These are phyloP conservation scores for Platysteira castanea DNA, from an alignment of 2,113 vertebrate species.

Conservation along the genomic window DNA sequence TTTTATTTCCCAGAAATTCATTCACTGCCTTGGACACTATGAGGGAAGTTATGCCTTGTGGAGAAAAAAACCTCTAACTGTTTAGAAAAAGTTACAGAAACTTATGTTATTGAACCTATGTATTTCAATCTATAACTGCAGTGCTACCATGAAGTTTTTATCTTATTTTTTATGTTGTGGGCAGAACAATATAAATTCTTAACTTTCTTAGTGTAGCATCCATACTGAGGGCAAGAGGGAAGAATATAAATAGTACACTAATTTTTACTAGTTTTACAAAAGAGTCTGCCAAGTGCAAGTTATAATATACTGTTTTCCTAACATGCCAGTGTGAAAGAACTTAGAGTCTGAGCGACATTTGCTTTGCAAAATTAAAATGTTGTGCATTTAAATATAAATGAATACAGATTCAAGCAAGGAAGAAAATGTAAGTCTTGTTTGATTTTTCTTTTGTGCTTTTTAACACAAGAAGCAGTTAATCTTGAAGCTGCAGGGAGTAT, in stretches of 20 bases:
- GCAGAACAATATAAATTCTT: background rate
- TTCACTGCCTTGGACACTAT: background rate
- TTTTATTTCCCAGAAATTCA: background rate
- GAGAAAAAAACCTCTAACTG: fast-evolving
- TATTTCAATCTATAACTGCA: background rate
- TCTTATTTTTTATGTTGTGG: background rate
- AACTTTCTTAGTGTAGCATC: background rate
- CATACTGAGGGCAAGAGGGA: fast-evolving
- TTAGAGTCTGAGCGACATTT: background rate
- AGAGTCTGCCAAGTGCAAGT: background rate
- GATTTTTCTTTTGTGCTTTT: background rate
- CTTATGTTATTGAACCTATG: background rate
- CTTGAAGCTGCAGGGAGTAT: background rate
- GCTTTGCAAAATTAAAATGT: background rate
- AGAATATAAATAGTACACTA: background rate
- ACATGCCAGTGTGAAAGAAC: background rate
- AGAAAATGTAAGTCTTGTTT: background rate
- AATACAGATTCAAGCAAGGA: background rate
- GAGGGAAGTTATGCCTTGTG: background rate
- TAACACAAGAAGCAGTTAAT: background rate
- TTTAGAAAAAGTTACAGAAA: background rate
- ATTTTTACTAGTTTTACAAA: background rate
- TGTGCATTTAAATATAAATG: background rate
- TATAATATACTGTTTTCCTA: background rate
- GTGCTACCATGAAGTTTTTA: background rate